Conservation (phyloP, 2,888 invertebrate genomes). For the Drosophila nigricruria region DNA sequence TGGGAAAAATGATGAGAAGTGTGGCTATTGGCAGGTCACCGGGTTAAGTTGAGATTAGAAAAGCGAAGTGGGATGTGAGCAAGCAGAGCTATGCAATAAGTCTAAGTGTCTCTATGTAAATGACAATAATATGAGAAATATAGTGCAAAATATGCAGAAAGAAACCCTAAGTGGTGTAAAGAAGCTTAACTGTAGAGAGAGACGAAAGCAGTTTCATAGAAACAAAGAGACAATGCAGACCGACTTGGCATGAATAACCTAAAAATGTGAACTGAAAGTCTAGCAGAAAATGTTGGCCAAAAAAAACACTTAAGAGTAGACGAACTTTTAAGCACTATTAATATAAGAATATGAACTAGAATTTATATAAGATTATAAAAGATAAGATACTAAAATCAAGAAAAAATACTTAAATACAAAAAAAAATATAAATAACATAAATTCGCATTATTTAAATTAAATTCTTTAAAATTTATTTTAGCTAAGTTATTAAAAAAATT, state of each 20-base stretch:
- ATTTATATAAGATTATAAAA: too few relatives aligned
- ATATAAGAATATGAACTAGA: too few relatives aligned
- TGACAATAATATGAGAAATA: neutral
- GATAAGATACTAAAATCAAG: too few relatives aligned
- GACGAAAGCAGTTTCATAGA: neutral
- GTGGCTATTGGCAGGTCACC: slow-evolving; percentile 58
- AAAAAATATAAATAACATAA: too few relatives aligned
- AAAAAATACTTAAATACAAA: too few relatives aligned
- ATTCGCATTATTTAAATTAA: too few relatives aligned
- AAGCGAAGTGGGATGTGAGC: neutral
- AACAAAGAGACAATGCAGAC: neutral
- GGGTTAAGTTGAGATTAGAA: slow-evolving; percentile 66
- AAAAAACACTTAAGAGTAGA: too few relatives aligned
- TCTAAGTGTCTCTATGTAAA: neutral
- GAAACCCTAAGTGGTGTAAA: neutral
- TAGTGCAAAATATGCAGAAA: neutral
- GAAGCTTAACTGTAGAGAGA: neutral
- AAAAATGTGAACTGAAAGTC: neutral
- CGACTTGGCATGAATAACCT: neutral
- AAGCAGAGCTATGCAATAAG: neutral
- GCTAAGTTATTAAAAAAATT: too few relatives aligned
- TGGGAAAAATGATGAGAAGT: slow-evolving; percentile 20
- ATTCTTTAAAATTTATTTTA: too few relatives aligned
- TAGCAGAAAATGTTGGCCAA: neutral
- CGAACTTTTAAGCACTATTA: too few relatives aligned